Percentiles rank a stretch among this genome's conserved stretches.
Evolutionary conservation across 1,140 invertebrate species (phyloP).

Genomic region (Macrocentrus cingulum): DNA sequence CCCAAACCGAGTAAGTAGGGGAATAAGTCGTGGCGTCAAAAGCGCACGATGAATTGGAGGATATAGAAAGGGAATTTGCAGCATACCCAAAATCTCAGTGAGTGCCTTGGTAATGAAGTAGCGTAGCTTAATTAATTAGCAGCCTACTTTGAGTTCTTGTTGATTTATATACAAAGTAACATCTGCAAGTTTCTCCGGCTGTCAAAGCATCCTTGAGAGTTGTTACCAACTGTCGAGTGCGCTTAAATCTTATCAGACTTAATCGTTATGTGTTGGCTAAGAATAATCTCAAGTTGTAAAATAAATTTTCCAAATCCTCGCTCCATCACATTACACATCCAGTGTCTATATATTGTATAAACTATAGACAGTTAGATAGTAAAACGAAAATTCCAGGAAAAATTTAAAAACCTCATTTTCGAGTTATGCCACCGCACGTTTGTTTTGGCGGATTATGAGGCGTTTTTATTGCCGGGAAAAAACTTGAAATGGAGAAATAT

Average conservation of each 20-base stretch:
- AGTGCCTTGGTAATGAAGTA: constrained; percentile 16
- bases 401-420: too few relatives aligned
- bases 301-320: too few relatives aligned
- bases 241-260: constrained; percentile 1
- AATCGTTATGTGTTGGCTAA: not conserved
- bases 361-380: too few relatives aligned
- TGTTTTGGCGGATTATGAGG: too few relatives aligned
- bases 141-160: constrained; percentile 16
- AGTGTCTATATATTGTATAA: too few relatives aligned
- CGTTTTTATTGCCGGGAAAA: too few relatives aligned
- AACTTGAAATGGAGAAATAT: too few relatives aligned
- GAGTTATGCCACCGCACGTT: too few relatives aligned
- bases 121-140: constrained; percentile 17
- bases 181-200: constrained; percentile 1
- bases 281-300: too few relatives aligned
- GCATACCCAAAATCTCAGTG: constrained; percentile 13
- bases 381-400: too few relatives aligned
- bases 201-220: not conserved
- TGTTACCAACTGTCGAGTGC: not conserved
- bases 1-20: constrained; percentile 40
- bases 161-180: constrained; percentile 13
- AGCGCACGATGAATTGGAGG: constrained; percentile 1
- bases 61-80: not conserved
- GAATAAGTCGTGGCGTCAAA: constrained; percentile 24
- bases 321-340: too few relatives aligned